Evolutionary conservation across 1,140 invertebrate species (phyloP), one percentile per base, ranked within the genome.

Genomic region (Ips nitidus): DNA sequence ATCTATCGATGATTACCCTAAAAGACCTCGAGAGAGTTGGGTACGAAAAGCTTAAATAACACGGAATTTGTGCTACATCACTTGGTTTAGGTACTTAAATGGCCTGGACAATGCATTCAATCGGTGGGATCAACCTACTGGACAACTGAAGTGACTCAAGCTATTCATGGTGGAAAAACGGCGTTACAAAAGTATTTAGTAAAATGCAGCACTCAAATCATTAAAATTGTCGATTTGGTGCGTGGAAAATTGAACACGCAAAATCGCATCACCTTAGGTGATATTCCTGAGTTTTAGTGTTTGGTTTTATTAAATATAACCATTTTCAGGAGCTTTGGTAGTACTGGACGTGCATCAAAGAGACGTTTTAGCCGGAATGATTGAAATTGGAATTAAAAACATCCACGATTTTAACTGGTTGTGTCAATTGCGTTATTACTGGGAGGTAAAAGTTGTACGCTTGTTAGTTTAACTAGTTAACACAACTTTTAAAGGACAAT

Each of bases 271-370:
- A 97, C 95, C 1, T 83, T 98, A 36, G 94, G 90, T 91, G 84
- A 78, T 5, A 80, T 80, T 41, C 57, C 39, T 56, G 3, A 2
- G 3, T 50, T 50, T 50, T 6, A 3, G 3, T 3, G 45, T 3
- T 50, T 50, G 7, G 22, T 56, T 2, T 2, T 22, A 8, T 1
- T 37, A 56, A 56, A 50, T 2, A 50, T 55, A 55, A 59, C 39
- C 41, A 3, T 67, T 76, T 80, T 42, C 74, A 91, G 90, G 93
- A 56, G 92, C 93, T 1, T 80, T 98, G 58, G 92, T 98, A 52
- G 94, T 97, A 2, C 79, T 98, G 56, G 95, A 98, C 79, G 95
- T 98, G 0, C 95, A 98, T 80, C 92, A 94, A 1, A 83, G 94
- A 75, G 95, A 98, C 81, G 92, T 97, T 1, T 80, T 97, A 2